A percentile compares a stretch with the other conserved stretches of the same genome.
Evolutionary conservation across 2,797 vertebrate genomes (phyloP).

Genomic region (Danio aesculapii): DNA sequence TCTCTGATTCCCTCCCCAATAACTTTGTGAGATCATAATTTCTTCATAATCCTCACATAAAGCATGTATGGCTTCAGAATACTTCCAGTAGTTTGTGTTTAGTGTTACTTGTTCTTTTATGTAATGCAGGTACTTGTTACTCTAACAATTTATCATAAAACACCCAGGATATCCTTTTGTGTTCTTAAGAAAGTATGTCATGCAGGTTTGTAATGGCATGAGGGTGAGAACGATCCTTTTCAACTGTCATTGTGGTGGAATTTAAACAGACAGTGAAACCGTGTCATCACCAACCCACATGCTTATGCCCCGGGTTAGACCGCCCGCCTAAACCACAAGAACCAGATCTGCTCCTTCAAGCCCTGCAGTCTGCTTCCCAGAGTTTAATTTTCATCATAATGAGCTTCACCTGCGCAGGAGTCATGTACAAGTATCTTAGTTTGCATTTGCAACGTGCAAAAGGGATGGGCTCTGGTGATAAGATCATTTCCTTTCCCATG

Average conservation of each 20-base stretch:
- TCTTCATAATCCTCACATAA: too few species aligned
- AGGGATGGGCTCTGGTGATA: conserved; percentile 7
- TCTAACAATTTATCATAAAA: background rate
- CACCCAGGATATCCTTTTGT: background rate
- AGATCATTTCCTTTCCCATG: conserved; percentile 36
- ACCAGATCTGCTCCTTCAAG: conserved; percentile 7
- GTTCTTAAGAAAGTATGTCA: background rate
- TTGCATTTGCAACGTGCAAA: conserved; percentile 21
- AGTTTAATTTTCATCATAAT: conserved; percentile 30
- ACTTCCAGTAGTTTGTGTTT: too few species aligned
- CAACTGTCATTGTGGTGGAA: conserved; percentile 33
- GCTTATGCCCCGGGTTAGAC: conserved; percentile 8
- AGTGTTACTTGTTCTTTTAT: too few species aligned
- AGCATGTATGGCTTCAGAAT: too few species aligned
- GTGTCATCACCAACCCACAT: conserved; percentile 18
- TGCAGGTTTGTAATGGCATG: background rate
- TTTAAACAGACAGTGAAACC: conserved; percentile 24
- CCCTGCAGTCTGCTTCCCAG: background rate
- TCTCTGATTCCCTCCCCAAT: too few species aligned
- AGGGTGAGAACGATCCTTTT: background rate
- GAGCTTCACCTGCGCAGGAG: conserved; percentile 1
- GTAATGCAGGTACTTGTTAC: too few species aligned
- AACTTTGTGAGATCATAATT: too few species aligned
- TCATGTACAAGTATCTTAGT: conserved; percentile 6
- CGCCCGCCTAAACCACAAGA: conserved; percentile 44